phyloP scores from a whole-genome alignment of 2,113 vertebrate species.

The Fregata magnificens region DNA sequence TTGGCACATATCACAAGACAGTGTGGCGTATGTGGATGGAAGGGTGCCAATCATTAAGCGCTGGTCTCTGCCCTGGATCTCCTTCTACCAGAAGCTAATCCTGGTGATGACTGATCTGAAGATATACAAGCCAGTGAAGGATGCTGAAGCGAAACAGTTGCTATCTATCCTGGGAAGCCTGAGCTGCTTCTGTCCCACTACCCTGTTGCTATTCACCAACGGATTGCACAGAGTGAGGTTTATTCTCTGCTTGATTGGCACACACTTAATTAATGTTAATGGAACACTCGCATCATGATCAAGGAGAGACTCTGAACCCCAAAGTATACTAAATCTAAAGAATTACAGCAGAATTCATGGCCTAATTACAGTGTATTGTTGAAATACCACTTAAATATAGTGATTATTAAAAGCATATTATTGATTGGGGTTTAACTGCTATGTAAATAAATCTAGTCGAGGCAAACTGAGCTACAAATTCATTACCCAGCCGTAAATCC shows the following conservation, averaged over 20 bases:
- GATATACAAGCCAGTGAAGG: neutral
- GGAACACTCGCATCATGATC: constrained; percentile 21
- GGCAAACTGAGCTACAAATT: constrained; percentile 46
- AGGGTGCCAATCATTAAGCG: neutral
- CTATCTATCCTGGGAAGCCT: neutral
- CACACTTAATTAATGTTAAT: constrained; percentile 46
- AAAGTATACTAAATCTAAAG: constrained; percentile 58
- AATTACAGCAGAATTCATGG: constrained; percentile 61
- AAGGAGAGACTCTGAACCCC: constrained; percentile 59
- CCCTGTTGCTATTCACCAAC: neutral
- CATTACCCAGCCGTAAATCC: constrained; percentile 60
- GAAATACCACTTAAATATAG: constrained; percentile 67
- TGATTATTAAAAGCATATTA: constrained; percentile 70
- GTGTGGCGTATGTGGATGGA: neutral
- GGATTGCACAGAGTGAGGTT: neutral
- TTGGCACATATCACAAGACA: neutral
- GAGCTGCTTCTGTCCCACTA: neutral
- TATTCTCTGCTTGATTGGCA: constrained; percentile 55
- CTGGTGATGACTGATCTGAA: neutral
- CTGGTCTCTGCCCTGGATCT: neutral
- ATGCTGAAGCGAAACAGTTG: neutral
- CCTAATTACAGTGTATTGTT: constrained; percentile 69
- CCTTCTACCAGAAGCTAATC: neutral
- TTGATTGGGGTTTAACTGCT: constrained; percentile 67
- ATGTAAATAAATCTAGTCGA: constrained; percentile 57